Evolutionary conservation across 2,797 vertebrate species (phyloP).

Genomic region (Pempheris klunzingeri): DNA sequence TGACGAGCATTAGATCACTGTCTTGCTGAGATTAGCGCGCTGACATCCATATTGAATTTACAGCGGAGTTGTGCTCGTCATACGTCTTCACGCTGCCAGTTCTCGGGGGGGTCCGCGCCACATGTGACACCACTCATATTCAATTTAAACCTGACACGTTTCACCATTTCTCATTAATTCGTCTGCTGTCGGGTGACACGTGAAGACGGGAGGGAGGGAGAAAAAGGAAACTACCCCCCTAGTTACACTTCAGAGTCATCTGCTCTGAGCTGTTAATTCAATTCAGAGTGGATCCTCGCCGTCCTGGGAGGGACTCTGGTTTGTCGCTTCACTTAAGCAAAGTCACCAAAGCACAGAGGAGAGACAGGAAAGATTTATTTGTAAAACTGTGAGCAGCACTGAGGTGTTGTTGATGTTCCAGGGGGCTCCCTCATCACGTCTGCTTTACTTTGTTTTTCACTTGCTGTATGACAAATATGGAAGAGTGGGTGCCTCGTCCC

Average conservation of each 20-base stretch:
- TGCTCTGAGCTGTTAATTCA: slow-evolving; percentile 19
- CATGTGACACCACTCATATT: slow-evolving; percentile 12
- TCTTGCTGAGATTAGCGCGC: slow-evolving; percentile 42
- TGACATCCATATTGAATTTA: slow-evolving; percentile 43
- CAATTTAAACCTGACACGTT: slow-evolving; percentile 50
- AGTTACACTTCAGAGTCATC: neutral
- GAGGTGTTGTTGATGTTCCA: neutral
- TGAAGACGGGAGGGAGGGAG: neutral
- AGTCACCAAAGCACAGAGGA: neutral
- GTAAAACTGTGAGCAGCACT: neutral
- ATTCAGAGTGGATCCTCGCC: neutral
- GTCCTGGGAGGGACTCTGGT: neutral
- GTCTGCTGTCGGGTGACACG: slow-evolving; percentile 19
- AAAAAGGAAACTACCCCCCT: neutral
- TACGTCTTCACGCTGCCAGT: neutral
- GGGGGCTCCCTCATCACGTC: neutral
- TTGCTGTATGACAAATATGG: neutral
- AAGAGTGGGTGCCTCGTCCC: neutral
- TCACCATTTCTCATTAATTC: slow-evolving; percentile 44
- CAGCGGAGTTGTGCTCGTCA: slow-evolving; percentile 10
- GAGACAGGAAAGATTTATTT: neutral
- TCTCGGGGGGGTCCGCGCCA: slow-evolving; percentile 2
- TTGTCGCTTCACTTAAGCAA: neutral
- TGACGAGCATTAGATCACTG: slow-evolving; percentile 24
- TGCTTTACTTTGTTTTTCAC: neutral